Evolutionary conservation across 2,113 vertebrate genomes (phyloP).

Genomic region (Amblyopsis rosae): DNA sequence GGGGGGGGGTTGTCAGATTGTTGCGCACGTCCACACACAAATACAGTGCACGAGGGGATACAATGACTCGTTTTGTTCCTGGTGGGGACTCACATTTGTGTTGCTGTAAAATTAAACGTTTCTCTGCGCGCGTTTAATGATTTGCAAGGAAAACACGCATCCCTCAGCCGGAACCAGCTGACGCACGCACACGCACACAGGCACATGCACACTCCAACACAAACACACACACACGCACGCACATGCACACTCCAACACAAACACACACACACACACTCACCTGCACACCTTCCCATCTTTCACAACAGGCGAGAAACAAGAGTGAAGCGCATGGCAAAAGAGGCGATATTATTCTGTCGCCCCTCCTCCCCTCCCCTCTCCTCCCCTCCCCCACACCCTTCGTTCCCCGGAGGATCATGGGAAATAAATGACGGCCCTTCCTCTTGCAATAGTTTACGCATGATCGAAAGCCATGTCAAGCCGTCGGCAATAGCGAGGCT

Average conservation of each 20-base stretch:
- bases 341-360: conserved; percentile 60
- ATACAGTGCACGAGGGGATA: conserved; percentile 14
- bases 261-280: conserved; percentile 1
- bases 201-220: conserved; percentile 24
- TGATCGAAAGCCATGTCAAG: conserved; percentile 70
- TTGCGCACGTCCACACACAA: conserved; percentile 12
- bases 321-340: conserved; percentile 33
- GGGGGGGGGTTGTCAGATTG: not conserved
- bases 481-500: conserved; percentile 42
- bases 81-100: conserved; percentile 37
- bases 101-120: conserved; percentile 56
- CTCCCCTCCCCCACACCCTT: conserved; percentile 22
- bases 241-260: not conserved
- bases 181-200: conserved; percentile 50
- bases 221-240: conserved; percentile 31
- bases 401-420: conserved; percentile 55
- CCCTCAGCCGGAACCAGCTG: conserved; percentile 37
- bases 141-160: conserved; percentile 54
- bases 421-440: conserved; percentile 64
- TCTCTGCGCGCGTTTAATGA: conserved; percentile 61
- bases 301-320: conserved; percentile 35
- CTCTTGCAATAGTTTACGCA: conserved; percentile 65
- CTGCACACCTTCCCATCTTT: conserved; percentile 33
- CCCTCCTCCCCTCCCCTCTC: conserved; percentile 46
- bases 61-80: conserved; percentile 34